Evolutionary conservation across 2,113 vertebrate genomes (phyloP).

Genomic region (Chrysochloris asiatica): DNA sequence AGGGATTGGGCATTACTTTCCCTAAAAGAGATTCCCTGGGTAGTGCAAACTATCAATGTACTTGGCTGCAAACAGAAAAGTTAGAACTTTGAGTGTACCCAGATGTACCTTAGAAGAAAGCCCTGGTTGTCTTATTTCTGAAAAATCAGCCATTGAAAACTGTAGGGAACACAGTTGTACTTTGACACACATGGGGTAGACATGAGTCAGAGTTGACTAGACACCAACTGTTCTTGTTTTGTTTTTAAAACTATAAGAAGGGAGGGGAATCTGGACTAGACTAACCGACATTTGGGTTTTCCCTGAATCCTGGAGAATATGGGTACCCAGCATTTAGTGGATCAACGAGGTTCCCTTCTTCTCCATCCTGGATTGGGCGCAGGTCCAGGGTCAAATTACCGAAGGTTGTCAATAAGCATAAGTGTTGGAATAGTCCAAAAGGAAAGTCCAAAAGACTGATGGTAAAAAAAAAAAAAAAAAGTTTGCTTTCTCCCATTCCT

Average conservation of each 20-base stretch:
- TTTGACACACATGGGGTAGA: neutral
- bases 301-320: neutral
- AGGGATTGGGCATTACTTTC: neutral
- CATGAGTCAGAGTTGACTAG: neutral
- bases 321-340: neutral
- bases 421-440: neutral
- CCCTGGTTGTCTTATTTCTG: neutral
- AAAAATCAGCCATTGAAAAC: neutral
- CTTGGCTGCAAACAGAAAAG: neutral
- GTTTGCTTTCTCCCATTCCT: neutral
- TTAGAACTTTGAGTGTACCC: neutral
- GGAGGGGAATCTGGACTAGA: neutral
- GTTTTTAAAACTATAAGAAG: neutral
- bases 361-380: neutral
- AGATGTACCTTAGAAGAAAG: neutral
- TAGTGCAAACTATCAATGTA: neutral
- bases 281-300: neutral
- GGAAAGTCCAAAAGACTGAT: no score
- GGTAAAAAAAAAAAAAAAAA: neutral
- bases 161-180: neutral
- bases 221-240: neutral
- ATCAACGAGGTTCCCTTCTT: neutral
- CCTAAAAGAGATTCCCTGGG: neutral
- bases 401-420: neutral
- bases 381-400: slow-evolving; percentile 12